Percentiles rank a stretch among this genome's conserved stretches.
phyloP scores from a whole-genome alignment of 2,797 vertebrate genomes.

The Prunella strophiata region DNA sequence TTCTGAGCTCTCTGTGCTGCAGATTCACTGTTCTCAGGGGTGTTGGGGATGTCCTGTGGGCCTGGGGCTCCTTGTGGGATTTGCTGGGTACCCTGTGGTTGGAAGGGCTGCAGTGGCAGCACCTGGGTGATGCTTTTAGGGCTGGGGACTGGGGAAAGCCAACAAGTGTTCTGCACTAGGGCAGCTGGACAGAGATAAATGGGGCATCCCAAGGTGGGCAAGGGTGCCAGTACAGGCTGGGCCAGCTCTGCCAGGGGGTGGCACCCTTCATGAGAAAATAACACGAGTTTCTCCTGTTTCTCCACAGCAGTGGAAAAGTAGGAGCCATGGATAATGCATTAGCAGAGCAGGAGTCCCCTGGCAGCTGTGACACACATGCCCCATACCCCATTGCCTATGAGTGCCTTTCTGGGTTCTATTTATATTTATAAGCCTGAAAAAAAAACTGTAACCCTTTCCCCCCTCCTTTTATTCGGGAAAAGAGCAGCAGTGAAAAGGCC shows the following conservation, averaged over 20 bases:
- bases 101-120: neutral
- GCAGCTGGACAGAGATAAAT: neutral
- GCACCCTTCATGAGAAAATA: fast-evolving
- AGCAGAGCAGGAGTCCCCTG: neutral
- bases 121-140: neutral
- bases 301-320: neutral
- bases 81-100: neutral
- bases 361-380: neutral
- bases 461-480: neutral
- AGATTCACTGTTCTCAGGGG: neutral
- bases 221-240: neutral
- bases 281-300: fast-evolving
- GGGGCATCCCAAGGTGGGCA: neutral
- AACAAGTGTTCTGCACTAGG: neutral
- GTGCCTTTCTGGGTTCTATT: neutral
- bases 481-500: neutral
- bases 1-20: neutral
- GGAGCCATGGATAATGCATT: neutral
- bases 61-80: neutral
- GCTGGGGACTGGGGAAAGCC: neutral
- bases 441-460: fast-evolving
- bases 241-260: neutral
- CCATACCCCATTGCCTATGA: neutral
- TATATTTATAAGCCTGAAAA: neutral
- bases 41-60: neutral